These are phyloP conservation scores for Dyspetes luteomarginatus DNA, from an alignment of 2,888 invertebrate species.

Conservation along the genomic window DNA sequence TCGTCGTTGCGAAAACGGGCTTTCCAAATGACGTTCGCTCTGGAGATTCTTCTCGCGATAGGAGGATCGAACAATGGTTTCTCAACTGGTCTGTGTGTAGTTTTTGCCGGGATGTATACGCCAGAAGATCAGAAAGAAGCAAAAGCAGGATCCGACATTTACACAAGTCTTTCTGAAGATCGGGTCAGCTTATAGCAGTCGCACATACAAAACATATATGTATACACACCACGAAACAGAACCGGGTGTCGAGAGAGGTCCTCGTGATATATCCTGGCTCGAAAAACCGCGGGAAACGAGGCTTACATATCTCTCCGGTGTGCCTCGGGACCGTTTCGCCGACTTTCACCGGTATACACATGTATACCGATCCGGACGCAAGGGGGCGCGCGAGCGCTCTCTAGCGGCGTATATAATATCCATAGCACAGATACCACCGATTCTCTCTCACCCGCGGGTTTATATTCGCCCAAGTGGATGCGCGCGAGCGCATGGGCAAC, in stretches of 20 bases:
- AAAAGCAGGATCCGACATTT: constrained; percentile 17
- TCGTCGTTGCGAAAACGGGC: not conserved
- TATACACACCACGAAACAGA: constrained; percentile 14
- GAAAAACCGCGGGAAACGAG: constrained; percentile 50
- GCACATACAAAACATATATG: not conserved
- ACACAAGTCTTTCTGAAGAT: constrained; percentile 34
- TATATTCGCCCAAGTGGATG: constrained; percentile 17
- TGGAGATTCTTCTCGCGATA: constrained; percentile 37
- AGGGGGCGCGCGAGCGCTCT: constrained; percentile 5
- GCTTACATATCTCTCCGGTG: constrained; percentile 40
- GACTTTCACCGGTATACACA: constrained; percentile 59
- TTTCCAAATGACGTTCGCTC: constrained; percentile 6
- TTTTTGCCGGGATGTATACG: constrained; percentile 32
- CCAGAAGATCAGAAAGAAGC: constrained; percentile 13
- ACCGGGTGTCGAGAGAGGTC: constrained; percentile 51
- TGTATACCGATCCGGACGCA: constrained; percentile 5
- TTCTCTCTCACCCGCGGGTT: constrained; percentile 35
- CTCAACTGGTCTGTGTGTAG: constrained; percentile 2
- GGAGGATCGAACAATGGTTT: constrained; percentile 46
- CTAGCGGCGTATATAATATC: constrained; percentile 13
- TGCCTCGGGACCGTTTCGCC: constrained; percentile 40
- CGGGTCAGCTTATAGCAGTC: constrained; percentile 40
- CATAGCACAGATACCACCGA: constrained; percentile 14
- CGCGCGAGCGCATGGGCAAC: constrained; percentile 1
- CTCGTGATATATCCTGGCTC: constrained; percentile 38